phyloP scores from a whole-genome alignment of 2,113 vertebrate species.

The Hyperoodon ampullatus region DNA sequence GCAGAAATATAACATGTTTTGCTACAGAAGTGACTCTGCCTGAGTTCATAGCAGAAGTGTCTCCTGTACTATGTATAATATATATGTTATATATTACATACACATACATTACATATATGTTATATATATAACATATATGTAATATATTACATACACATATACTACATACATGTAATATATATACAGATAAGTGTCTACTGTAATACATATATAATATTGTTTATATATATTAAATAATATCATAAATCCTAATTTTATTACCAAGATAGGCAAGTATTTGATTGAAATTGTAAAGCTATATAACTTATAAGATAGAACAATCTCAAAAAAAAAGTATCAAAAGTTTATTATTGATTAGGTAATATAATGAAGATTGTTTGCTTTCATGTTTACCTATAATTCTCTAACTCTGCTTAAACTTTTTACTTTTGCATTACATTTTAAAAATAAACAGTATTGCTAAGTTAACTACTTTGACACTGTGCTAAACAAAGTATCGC shows the following conservation, averaged over 20 bases:
- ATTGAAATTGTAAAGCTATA: background rate
- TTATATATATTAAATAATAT: background rate
- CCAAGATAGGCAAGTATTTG: background rate
- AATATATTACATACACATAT: too few species aligned
- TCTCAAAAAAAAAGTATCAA: background rate
- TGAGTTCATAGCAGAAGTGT: background rate
- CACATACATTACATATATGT: background rate
- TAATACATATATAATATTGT: background rate
- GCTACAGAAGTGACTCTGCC: background rate
- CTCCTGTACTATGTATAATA: background rate
- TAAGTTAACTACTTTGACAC: background rate
- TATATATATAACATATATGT: too few species aligned
- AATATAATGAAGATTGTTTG: background rate
- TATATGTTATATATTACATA: background rate
- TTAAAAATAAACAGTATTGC: background rate
- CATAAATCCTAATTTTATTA: background rate
- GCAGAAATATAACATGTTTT: background rate
- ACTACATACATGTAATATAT: too few species aligned
- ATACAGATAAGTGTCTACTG: background rate
- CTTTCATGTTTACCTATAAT: background rate
- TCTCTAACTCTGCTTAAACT: background rate
- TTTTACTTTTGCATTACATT: background rate
- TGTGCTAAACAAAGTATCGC: slow-evolving; percentile 17
- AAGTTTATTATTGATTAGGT: background rate
- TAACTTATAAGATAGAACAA: background rate